phyloP scores from a whole-genome alignment of 2,113 vertebrate genomes.

The Ursus arctos region DNA sequence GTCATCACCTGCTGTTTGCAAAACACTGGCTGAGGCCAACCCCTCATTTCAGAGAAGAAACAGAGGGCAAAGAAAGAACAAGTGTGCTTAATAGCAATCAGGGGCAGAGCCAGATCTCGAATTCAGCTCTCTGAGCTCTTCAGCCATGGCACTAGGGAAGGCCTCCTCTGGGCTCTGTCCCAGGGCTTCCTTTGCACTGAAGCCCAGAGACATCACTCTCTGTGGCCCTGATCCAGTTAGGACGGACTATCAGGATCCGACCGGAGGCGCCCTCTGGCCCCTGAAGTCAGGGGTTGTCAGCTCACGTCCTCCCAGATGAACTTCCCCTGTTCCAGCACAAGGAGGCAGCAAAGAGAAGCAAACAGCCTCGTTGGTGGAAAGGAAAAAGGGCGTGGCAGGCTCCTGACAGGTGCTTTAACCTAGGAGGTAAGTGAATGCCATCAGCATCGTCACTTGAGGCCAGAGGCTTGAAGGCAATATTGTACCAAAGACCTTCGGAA shows the following conservation, averaged over 20 bases:
- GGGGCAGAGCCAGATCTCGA: neutral
- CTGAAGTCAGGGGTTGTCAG: neutral
- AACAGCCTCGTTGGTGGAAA: neutral
- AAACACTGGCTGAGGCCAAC: neutral
- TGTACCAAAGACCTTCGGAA: neutral
- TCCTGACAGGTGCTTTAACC: accelerated
- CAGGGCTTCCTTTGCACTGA: neutral
- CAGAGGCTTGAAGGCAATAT: neutral
- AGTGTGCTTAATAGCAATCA: neutral
- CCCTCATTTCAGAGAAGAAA: neutral
- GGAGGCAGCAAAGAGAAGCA: constrained; percentile 60
- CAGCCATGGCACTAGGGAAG: neutral
- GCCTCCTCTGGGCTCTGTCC: neutral
- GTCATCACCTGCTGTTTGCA: neutral
- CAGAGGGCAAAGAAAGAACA: neutral
- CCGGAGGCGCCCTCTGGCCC: neutral
- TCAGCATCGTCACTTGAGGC: neutral
- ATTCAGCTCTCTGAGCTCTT: neutral
- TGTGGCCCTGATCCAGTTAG: neutral
- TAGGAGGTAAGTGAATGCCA: accelerated
- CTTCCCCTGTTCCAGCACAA: neutral
- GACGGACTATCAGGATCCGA: neutral
- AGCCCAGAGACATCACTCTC: neutral
- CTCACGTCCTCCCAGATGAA: neutral
- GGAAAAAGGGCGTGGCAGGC: accelerated